A percentile compares a stretch with the other conserved stretches of the same genome.
Conservation (phyloP, 2,888 invertebrate genomes). For the Tiliacea citrago region DNA sequence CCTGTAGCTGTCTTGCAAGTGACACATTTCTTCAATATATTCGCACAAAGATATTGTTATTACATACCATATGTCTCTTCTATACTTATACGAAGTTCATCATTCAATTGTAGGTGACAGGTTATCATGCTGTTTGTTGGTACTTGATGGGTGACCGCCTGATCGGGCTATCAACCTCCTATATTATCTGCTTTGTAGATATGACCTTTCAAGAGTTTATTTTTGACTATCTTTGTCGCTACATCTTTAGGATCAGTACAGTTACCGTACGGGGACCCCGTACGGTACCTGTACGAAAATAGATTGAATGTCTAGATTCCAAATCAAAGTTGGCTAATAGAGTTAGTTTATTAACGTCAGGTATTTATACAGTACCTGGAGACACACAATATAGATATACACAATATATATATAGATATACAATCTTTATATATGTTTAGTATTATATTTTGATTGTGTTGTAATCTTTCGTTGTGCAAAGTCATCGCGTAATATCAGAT, state of each 20-base stretch:
- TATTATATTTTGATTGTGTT: not conserved
- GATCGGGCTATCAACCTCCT: slow-evolving; percentile 16
- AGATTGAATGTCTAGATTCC: not conserved
- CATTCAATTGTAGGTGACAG: slow-evolving; percentile 46
- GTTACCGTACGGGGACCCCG: too few species aligned
- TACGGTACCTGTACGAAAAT: not conserved
- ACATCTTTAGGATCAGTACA: not conserved
- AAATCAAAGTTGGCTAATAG: not conserved
- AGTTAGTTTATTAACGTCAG: not conserved
- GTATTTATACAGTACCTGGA: not conserved
- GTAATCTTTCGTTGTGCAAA: not conserved
- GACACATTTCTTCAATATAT: not conserved
- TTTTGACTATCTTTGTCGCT: not conserved
- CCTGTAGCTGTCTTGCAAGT: not conserved
- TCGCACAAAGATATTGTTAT: slow-evolving; percentile 13
- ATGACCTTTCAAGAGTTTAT: slow-evolving; percentile 15
- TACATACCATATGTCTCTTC: not conserved
- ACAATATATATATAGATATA: too few species aligned
- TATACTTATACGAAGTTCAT: slow-evolving; percentile 1
- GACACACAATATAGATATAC: too few species aligned
- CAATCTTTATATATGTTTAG: not conserved
- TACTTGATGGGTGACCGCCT: not conserved
- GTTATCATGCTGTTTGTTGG: slow-evolving; percentile 31
- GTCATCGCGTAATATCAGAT: not conserved
- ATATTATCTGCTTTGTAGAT: slow-evolving; percentile 12